Percentiles rank a stretch among this genome's conserved stretches.
phyloP scores from a whole-genome alignment of 1,140 invertebrate species.

The Drosophila neocordata region DNA sequence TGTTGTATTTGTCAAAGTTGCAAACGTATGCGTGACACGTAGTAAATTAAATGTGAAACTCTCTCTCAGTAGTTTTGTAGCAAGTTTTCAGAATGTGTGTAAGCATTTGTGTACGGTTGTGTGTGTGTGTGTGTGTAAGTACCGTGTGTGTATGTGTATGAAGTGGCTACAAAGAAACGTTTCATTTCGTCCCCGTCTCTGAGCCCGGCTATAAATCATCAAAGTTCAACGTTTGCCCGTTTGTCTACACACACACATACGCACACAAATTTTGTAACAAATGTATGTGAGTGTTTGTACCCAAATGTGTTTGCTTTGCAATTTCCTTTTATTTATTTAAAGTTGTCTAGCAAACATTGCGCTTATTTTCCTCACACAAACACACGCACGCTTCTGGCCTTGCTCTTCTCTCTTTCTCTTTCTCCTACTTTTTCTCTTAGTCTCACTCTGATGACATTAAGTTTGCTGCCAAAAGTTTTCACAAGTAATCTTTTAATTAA shows the following conservation, averaged over 20 bases:
- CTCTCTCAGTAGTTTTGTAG: constrained; percentile 58
- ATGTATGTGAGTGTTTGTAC: constrained; percentile 39
- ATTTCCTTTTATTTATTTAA: constrained; percentile 78
- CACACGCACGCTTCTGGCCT: not conserved
- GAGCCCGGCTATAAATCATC: constrained; percentile 62
- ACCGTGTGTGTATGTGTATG: constrained; percentile 19
- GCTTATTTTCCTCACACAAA: constrained; percentile 13
- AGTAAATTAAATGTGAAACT: constrained; percentile 76
- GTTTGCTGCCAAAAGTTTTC: constrained; percentile 69
- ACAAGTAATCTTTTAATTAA: constrained; percentile 81
- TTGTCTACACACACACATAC: constrained; percentile 38
- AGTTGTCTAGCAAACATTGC: constrained; percentile 71
- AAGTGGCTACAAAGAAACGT: constrained; percentile 57
- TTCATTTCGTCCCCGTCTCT: constrained; percentile 42
- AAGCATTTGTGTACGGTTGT: constrained; percentile 18
- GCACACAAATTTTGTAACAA: constrained; percentile 33
- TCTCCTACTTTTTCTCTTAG: not conserved
- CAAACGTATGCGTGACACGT: constrained; percentile 72
- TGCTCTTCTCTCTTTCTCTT: not conserved
- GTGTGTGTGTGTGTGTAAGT: constrained; percentile 18
- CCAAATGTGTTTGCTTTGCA: constrained; percentile 79
- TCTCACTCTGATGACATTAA: constrained; percentile 62
- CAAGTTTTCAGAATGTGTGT: constrained; percentile 39
- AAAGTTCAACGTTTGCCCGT: constrained; percentile 72
- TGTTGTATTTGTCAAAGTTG: constrained; percentile 65